Evolutionary conservation across 1,140 invertebrate genomes (phyloP), one percentile per base, ranked within the genome.

Genomic region (Oppia nitens): DNA sequence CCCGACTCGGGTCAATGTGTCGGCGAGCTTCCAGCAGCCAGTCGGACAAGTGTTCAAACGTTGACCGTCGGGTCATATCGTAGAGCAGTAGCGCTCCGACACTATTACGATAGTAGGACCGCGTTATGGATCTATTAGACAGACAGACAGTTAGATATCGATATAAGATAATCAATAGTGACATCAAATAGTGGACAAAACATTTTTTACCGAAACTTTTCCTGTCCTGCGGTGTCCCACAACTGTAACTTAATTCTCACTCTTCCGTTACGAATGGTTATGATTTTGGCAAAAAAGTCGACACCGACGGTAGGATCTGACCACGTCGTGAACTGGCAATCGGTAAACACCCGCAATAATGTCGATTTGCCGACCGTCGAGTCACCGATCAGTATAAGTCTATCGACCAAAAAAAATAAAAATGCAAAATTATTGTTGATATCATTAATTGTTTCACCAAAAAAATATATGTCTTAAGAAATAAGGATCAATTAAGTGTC

Each of bases 171-270:
- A 53, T 26, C 29, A 28, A 27, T n/a, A 53, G 24, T 1, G n/a
- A 53, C 23, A 27, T 28, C 9, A 17, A 23, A 27, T 9, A 17
- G 29, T 20, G 26, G 29, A n/a, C 29, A 26, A 12, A 6, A 28
- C 9, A 94, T 98, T 63, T 96, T 94, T 9, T 93, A 97, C 60
- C 94, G 79, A 74, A 98, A 98, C 65, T 91, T 29, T 72, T 98
- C 93, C 71, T 98, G 93, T 0, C 93, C 90, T n/a, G 90, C 91
- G 45, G 90, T 95, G 70, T 98, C 93, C 92, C 92, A 97, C 67
- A 98, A 95, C 80, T 94, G 90, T 60, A 98, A 77, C 87, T 94
- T 51, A 20, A 51, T 51, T 2, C 24, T 25, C 14, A 21, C 12
- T 23, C 25, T 51, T 20, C 3, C 14, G 25, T 2, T 23, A 1